Evolutionary conservation across 1,140 invertebrate genomes (phyloP).

Genomic region (Drosophila fuyamai): DNA sequence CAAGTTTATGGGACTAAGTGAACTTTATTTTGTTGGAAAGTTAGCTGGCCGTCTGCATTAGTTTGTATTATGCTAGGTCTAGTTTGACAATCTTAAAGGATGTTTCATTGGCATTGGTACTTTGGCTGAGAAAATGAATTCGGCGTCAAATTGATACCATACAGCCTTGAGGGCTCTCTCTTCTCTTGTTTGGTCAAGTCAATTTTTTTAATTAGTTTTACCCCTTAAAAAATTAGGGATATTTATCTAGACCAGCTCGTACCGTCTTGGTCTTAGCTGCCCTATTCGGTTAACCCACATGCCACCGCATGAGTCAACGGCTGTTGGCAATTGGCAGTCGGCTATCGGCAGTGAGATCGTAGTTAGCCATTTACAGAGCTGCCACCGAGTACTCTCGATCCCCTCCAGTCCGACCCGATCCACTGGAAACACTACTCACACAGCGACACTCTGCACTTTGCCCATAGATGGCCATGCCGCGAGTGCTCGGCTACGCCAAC

Average conservation of each 20-base stretch:
- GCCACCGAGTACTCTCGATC: slow-evolving; percentile 14
- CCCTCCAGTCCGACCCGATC: slow-evolving; percentile 6
- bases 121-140: too few relatives aligned
- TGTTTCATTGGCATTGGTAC: too few relatives aligned
- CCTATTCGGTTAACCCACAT: slow-evolving; percentile 17
- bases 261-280: not conserved
- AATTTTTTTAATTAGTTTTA: too few relatives aligned
- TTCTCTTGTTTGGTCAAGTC: too few relatives aligned
- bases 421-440: slow-evolving; percentile 12
- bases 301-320: slow-evolving; percentile 25
- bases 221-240: too few relatives aligned
- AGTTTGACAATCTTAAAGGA: too few relatives aligned
- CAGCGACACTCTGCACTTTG: slow-evolving; percentile 63
- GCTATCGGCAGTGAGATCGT: slow-evolving; percentile 23
- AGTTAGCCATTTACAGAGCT: slow-evolving; percentile 52
- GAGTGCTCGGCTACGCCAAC: slow-evolving; percentile 32
- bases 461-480: slow-evolving; percentile 67
- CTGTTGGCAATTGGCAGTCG: slow-evolving; percentile 1
- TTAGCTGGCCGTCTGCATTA: not conserved
- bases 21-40: not conserved
- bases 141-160: too few relatives aligned
- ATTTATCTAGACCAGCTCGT: too few relatives aligned
- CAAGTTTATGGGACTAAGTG: not conserved
- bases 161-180: too few relatives aligned
- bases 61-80: too few relatives aligned